Conservation (phyloP, 1,140 invertebrate species). For the Zaprionus capensis region DNA sequence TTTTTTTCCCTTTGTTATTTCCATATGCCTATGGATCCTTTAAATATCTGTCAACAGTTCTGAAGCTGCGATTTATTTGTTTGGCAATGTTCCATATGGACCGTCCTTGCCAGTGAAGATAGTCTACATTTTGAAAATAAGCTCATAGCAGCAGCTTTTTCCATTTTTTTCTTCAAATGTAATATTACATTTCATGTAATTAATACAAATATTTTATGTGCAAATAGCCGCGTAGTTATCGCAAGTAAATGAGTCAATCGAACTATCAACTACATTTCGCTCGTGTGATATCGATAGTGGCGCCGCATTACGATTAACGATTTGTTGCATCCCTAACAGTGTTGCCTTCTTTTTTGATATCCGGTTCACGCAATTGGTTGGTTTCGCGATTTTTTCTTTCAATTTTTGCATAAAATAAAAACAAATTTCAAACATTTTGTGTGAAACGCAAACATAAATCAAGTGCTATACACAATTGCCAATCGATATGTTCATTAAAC, state of each 20-base stretch:
- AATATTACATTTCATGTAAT: too few relatives aligned
- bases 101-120: too few relatives aligned
- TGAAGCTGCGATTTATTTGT: too few relatives aligned
- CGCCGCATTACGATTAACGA: not conserved
- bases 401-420: conserved; percentile 46
- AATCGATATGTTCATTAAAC: not conserved
- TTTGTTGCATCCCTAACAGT: conserved; percentile 23
- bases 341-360: conserved; percentile 78
- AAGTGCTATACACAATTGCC: conserved; percentile 1
- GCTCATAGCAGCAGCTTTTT: too few relatives aligned
- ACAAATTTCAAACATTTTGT: not conserved
- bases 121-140: too few relatives aligned
- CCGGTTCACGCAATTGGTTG: conserved; percentile 80
- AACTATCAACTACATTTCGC: conserved; percentile 4
- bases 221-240: not conserved
- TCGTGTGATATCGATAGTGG: conserved; percentile 11
- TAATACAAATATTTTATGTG: not conserved
- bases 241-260: not conserved
- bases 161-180: too few relatives aligned
- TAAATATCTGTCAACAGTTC: too few relatives aligned
- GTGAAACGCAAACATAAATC: conserved; percentile 22
- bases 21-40: too few relatives aligned
- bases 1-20: too few relatives aligned
- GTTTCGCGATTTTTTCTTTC: conserved; percentile 46
- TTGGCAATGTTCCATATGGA: too few relatives aligned